Conservation (phyloP, 2,113 vertebrate genomes). For the Pachypanchax playfairii region DNA sequence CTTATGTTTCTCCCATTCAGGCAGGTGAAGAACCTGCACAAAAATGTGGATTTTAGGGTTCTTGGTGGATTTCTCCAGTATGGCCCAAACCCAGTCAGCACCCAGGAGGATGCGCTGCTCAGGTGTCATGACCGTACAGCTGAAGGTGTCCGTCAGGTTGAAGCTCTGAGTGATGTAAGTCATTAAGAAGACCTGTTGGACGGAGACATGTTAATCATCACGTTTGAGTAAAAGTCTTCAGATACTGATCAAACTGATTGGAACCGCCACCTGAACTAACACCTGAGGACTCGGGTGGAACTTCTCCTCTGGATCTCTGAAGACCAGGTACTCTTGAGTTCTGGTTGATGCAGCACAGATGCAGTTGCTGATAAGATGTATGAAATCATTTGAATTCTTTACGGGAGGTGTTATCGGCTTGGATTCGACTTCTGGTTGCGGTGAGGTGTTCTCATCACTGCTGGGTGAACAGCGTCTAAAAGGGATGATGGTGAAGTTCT, state of each 20-base stretch:
- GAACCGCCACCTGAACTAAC: conserved; percentile 71
- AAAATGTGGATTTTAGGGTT: conserved; percentile 77
- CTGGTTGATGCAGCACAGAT: conserved; percentile 62
- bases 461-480: conserved; percentile 16
- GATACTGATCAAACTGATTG: background rate
- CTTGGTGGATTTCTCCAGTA: conserved; percentile 70
- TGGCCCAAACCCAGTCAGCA: conserved; percentile 80
- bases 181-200: conserved; percentile 78
- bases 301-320: conserved; percentile 75
- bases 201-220: background rate
- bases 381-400: conserved; percentile 45
- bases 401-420: conserved; percentile 40
- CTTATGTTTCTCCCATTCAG: conserved; percentile 27
- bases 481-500: conserved; percentile 19
- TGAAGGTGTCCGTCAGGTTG: conserved; percentile 68
- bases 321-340: conserved; percentile 77
- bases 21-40: conserved; percentile 70
- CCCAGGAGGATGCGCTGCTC: conserved; percentile 78
- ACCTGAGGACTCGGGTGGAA: conserved; percentile 57
- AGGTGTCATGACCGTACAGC: conserved; percentile 77
- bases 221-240: background rate
- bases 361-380: conserved; percentile 70
- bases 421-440: conserved; percentile 53
- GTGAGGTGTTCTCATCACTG: background rate
- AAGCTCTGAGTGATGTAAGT: conserved; percentile 75